Evolutionary conservation across 2,888 invertebrate genomes (phyloP), one percentile per base, ranked within the genome.

Genomic region (Zaprionus bogoriensis): DNA sequence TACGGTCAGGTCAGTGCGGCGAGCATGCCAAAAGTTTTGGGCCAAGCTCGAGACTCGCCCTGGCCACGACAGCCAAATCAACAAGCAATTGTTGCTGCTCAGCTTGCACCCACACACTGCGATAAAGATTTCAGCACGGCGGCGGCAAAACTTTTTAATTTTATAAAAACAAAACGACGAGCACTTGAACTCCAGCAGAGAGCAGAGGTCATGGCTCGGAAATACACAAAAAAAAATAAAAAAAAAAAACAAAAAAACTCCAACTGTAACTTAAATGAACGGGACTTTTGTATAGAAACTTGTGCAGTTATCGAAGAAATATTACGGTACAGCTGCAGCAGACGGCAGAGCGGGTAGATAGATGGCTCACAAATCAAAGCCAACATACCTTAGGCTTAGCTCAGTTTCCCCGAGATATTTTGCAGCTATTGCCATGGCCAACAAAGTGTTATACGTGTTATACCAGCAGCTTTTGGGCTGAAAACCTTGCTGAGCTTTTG

Each of bases 71-170:
- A 63, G 73, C 62, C 85, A 84, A 80, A 79, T 79, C 79, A 80
- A 80, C 85, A 84, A 84, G 79, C 79, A 81, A 84, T 80, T 80
- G 79, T 80, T 80, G 79, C 79, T 72, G 79, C 67, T 78, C n/a
- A 75, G 73, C 17, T 9, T 30, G 27, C 10, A 6, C 32, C 17
- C 17, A 1, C 20, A 12, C 20, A 20, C 41, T 41, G 52, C 63
- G 54, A 65, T 70, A 55, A 77, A 77, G 84, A 78, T 78, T 83
- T 77, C 60, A 77, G 58, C 67, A 25, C 45, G 54, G 70, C 47
- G 48, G 50, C 46, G 17, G 48, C 27, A 62, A 78, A 79, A 79
- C 50, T 67, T 79, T 79, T 84, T 74, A 83, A 84, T 84, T 79
- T 77, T 72, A 66, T 81, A 81, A 80, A 83, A 81, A 83, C 75